phyloP scores from a whole-genome alignment of 2,113 vertebrate genomes.

The Hyaena hyaena region DNA sequence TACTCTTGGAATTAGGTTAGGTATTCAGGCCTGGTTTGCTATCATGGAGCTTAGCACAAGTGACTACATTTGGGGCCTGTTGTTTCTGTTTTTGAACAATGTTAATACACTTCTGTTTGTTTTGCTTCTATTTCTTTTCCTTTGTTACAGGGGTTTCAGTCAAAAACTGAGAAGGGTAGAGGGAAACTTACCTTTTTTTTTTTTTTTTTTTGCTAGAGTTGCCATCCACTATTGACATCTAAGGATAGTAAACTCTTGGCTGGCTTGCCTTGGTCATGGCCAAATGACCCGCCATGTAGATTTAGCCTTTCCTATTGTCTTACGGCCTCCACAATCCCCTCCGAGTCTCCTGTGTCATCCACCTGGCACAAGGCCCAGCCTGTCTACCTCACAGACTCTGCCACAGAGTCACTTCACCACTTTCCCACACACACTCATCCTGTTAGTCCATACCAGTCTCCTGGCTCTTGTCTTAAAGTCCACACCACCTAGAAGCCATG shows the following conservation, averaged over 20 bases:
- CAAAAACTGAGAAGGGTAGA: neutral
- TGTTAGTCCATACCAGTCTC: neutral
- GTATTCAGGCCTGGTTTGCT: neutral
- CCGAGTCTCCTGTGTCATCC: neutral
- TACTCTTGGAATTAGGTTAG: neutral
- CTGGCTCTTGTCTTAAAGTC: neutral
- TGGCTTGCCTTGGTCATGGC: neutral
- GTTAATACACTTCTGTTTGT: neutral
- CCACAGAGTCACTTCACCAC: neutral
- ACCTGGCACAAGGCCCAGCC: neutral
- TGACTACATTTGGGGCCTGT: neutral
- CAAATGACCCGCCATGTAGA: neutral
- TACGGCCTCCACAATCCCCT: neutral
- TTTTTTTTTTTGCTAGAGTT: neutral
- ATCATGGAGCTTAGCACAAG: neutral
- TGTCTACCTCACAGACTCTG: neutral
- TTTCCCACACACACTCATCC: neutral
- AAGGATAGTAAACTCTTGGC: neutral
- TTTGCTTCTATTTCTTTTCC: neutral
- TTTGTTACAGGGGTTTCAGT: neutral
- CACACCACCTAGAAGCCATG: neutral
- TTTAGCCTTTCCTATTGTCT: neutral
- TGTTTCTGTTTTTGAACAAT: neutral
- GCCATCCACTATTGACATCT: neutral
- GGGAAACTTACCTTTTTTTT: neutral